Conservation (phyloP, 2,888 invertebrate species). For the Acanthococcus lagerstroemiae region DNA sequence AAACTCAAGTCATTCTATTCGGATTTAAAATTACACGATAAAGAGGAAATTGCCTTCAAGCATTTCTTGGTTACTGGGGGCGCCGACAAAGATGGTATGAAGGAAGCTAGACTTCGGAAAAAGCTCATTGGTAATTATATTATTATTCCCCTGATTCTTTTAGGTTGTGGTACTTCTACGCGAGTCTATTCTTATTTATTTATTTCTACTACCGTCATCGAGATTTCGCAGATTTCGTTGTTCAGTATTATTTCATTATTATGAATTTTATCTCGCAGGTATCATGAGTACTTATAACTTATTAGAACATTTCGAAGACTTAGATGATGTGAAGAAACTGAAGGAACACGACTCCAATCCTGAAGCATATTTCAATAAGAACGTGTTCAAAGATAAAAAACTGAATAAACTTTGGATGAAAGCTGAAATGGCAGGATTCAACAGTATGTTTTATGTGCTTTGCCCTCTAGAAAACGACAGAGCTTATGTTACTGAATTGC, state of each 20-base stretch:
- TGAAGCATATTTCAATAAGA: slow-evolving; percentile 46
- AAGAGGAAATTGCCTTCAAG: slow-evolving; percentile 78
- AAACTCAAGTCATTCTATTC: slow-evolving; percentile 77
- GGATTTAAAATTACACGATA: slow-evolving; percentile 84
- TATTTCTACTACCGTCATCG: too few species aligned
- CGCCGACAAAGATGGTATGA: slow-evolving; percentile 74
- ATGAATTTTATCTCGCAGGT: slow-evolving; percentile 40
- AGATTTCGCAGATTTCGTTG: too few species aligned
- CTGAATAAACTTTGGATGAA: slow-evolving; percentile 81
- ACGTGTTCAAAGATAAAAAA: slow-evolving; percentile 80
- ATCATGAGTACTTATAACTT: slow-evolving; percentile 75
- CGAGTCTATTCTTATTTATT: not conserved
- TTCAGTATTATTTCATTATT: too few species aligned
- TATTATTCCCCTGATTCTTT: not conserved
- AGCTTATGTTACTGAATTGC: not conserved
- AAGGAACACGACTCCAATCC: slow-evolving; percentile 36
- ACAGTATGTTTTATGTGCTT: slow-evolving; percentile 42
- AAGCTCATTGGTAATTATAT: slow-evolving; percentile 55
- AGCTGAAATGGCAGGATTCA: slow-evolving; percentile 79
- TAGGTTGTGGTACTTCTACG: not conserved
- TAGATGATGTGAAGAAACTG: slow-evolving; percentile 46
- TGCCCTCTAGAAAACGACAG: not conserved
- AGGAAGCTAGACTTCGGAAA: slow-evolving; percentile 67
- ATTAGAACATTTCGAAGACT: slow-evolving; percentile 66
- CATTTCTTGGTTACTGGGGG: slow-evolving; percentile 67